Conservation (phyloP, 2,113 vertebrate genomes). For the Stercorarius parasiticus region DNA sequence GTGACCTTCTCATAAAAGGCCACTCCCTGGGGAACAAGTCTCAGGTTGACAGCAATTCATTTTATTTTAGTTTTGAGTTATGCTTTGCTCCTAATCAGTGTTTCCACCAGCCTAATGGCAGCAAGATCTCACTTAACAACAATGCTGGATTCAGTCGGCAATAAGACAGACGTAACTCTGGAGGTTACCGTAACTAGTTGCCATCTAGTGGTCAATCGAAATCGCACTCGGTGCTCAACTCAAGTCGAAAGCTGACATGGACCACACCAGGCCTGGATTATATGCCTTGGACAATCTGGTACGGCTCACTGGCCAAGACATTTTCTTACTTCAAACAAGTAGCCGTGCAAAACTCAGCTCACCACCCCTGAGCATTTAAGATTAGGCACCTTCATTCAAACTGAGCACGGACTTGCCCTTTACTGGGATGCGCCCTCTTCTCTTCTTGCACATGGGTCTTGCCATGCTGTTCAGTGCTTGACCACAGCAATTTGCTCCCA, state of each 20-base stretch:
- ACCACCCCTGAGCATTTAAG: not conserved
- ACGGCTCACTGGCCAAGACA: not conserved
- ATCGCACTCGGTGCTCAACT: fast-evolving
- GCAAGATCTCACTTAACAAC: not conserved
- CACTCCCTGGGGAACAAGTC: not conserved
- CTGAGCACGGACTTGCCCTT: not conserved
- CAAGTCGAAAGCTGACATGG: fast-evolving
- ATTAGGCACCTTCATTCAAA: not conserved
- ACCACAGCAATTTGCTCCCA: not conserved
- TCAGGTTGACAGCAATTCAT: not conserved
- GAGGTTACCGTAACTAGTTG: not conserved
- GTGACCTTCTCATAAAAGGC: no score
- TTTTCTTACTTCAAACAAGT: not conserved
- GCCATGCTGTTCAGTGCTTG: fast-evolving
- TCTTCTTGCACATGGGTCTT: not conserved
- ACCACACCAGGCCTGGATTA: fast-evolving
- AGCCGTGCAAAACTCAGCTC: not conserved
- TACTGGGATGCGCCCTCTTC: not conserved
- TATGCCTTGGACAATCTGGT: not conserved
- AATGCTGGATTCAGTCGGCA: fast-evolving
- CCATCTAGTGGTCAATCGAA: constrained; percentile 18
- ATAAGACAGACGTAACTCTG: fast-evolving
- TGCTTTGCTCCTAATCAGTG: not conserved
- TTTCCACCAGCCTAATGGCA: not conserved
- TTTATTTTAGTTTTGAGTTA: not conserved